Percentiles rank a stretch among this genome's conserved stretches.
Conservation (phyloP, 2,888 invertebrate species). For the Acleris laterana region DNA sequence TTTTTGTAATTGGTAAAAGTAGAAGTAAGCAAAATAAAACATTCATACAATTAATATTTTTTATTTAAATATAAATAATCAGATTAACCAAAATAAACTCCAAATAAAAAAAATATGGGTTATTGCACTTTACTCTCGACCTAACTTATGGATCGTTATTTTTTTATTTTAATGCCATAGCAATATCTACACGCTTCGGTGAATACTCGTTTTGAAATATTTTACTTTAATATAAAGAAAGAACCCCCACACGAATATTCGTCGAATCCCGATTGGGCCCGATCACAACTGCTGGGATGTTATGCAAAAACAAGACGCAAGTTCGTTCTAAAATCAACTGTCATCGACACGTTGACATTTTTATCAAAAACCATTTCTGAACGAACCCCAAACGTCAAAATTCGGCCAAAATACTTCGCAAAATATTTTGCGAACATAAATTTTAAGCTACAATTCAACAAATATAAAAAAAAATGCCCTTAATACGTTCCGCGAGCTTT, state of each 20-base stretch:
- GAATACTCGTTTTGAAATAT: no score
- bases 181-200: no score
- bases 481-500: constrained; percentile 73
- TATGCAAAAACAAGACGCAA: constrained; percentile 25
- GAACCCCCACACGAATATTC: no score
- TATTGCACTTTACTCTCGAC: no score
- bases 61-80: no score
- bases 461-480: constrained; percentile 61
- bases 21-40: constrained; percentile 13
- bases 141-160: no score
- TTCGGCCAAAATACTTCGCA: constrained; percentile 27
- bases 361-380: constrained; percentile 35
- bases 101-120: no score
- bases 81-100: no score
- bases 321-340: constrained; percentile 27
- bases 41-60: constrained; percentile 1
- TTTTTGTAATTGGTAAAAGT: constrained; percentile 6
- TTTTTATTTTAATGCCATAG: no score
- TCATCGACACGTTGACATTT: constrained; percentile 24
- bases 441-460: constrained; percentile 29
- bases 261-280: no score
- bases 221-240: no score
- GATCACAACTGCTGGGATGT: not conserved
- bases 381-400: constrained; percentile 25
- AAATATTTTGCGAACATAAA: constrained; percentile 25